phyloP scores from a whole-genome alignment of 2,888 invertebrate genomes.

The Tyria jacobaeae region DNA sequence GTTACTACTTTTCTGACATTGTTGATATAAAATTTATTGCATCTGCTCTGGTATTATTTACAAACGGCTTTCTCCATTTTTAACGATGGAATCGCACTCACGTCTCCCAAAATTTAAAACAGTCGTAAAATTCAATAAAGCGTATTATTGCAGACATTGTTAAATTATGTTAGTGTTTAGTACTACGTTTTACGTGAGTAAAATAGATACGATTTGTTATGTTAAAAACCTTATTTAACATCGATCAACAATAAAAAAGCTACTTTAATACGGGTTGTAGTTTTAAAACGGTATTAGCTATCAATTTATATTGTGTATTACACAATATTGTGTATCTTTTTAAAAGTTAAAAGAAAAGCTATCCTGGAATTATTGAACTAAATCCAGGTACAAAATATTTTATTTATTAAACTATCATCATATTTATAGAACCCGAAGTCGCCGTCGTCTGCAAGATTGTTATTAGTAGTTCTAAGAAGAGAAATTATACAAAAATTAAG shows the following conservation, averaged over 20 bases:
- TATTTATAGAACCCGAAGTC: too few relatives aligned
- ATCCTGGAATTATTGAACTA: conserved; percentile 35
- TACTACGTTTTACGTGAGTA: conserved; percentile 43
- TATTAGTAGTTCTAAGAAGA: too few relatives aligned
- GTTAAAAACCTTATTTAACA: conserved; percentile 34
- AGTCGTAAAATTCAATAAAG: conserved; percentile 57
- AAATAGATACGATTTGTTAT: conserved; percentile 45
- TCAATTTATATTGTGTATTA: too few relatives aligned
- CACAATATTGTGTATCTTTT: too few relatives aligned
- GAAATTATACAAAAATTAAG: too few relatives aligned
- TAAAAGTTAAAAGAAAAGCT: too few relatives aligned
- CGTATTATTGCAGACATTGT: conserved; percentile 53
- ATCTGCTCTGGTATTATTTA: conserved; percentile 49
- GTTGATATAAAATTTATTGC: conserved; percentile 40
- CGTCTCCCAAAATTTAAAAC: conserved; percentile 48
- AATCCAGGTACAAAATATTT: conserved; percentile 32
- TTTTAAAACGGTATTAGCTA: too few relatives aligned
- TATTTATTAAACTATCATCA: too few relatives aligned
- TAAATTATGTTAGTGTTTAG: conserved; percentile 54
- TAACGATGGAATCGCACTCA: conserved; percentile 50
- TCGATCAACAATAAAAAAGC: conserved; percentile 10
- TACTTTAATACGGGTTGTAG: too few relatives aligned
- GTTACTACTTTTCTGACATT: conserved; percentile 20
- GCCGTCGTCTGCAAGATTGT: too few relatives aligned
- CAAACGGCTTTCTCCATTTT: conserved; percentile 49